Conservation (phyloP, 2,797 vertebrate species). For the Helicolenus hilgendorfi region DNA sequence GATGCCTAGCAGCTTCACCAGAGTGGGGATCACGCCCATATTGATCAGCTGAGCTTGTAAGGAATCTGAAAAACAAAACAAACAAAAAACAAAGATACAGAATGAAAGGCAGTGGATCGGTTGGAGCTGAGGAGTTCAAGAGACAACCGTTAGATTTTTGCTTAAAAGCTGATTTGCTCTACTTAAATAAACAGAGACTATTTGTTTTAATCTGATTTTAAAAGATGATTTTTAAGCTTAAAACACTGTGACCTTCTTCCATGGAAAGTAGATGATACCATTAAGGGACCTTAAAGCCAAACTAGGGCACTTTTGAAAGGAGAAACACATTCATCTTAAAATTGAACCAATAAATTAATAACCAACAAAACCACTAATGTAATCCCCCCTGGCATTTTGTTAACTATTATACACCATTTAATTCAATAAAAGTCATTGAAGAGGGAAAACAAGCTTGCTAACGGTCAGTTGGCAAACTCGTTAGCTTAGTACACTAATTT, state of each 20-base stretch:
- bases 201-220: background rate
- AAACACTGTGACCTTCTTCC: background rate
- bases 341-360: background rate
- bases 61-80: conserved; percentile 89
- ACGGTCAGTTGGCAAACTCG: background rate
- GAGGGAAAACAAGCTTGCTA: background rate
- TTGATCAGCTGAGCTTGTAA: conserved; percentile 98
- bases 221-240: background rate
- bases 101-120: background rate
- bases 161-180: background rate
- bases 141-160: background rate
- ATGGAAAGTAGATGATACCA: background rate
- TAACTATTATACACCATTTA: background rate
- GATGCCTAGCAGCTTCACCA: conserved; percentile 97
- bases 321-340: background rate
- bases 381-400: too few species aligned
- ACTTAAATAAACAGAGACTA: background rate
- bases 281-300: background rate
- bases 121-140: background rate
- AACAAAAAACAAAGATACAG: conserved; percentile 16
- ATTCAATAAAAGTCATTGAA: background rate
- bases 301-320: background rate
- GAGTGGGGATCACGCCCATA: conserved; percentile 98
- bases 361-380: background rate
- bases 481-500: background rate